phyloP scores from a whole-genome alignment of 2,797 vertebrate genomes.

The Neosalanx taihuensis region DNA sequence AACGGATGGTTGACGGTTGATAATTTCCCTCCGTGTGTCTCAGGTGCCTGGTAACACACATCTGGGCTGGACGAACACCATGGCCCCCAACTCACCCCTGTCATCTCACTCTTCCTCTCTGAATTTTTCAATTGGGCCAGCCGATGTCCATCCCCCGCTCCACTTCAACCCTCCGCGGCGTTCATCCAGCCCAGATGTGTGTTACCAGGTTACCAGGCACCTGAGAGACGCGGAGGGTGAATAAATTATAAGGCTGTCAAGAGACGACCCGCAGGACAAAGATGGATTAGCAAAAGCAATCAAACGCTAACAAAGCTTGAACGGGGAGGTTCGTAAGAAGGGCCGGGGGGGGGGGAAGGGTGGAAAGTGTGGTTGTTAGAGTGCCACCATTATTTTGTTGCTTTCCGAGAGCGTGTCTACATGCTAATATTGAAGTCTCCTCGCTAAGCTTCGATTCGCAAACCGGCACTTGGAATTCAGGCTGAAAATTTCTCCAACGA shows the following conservation, averaged over 20 bases:
- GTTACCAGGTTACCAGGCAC: background rate
- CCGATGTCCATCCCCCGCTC: no score
- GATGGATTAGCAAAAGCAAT: constrained; percentile 61
- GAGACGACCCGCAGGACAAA: constrained; percentile 51
- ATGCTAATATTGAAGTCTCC: constrained; percentile 55
- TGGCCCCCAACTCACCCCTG: no score
- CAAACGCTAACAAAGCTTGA: constrained; percentile 44
- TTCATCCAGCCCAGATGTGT: constrained; percentile 23
- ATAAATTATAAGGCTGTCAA: constrained; percentile 64
- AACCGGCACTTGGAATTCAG: constrained; percentile 46
- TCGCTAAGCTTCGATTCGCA: constrained; percentile 44
- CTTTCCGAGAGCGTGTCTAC: constrained; percentile 46
- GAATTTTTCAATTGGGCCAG: no score
- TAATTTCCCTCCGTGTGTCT: constrained; percentile 47
- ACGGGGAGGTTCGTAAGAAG: constrained; percentile 13
- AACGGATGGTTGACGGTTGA: constrained; percentile 19
- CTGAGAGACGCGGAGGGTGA: constrained; percentile 37
- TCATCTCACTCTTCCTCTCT: no score
- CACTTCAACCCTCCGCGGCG: no score
- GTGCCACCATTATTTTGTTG: constrained; percentile 45
- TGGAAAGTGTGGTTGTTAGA: background rate
- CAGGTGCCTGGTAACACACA: background rate
- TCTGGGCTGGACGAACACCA: constrained; percentile 27
- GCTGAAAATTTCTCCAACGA: constrained; percentile 55
- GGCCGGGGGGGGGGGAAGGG: no score